These are phyloP conservation scores for Stomatorhinus walkeri DNA, from an alignment of 2,797 vertebrate species.

Conservation along the genomic window DNA sequence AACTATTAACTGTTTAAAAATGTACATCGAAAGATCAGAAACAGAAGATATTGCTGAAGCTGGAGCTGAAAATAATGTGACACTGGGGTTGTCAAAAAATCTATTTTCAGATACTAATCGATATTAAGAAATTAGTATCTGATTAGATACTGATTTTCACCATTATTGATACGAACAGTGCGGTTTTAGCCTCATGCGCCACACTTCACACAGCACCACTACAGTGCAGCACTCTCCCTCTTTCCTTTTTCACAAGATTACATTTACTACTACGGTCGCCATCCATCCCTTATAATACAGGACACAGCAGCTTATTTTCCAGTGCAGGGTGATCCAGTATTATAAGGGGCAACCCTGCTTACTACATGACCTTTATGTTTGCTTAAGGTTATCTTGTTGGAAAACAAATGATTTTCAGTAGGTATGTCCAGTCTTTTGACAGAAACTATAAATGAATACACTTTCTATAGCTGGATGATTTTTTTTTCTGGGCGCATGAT, in stretches of 20 bases:
- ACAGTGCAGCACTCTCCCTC: background rate
- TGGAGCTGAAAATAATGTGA: too few species aligned
- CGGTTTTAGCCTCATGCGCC: background rate
- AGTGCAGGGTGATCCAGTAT: background rate
- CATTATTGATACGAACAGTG: background rate
- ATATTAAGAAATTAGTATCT: too few species aligned
- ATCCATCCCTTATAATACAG: background rate
- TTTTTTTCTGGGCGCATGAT: background rate
- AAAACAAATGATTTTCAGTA: background rate
- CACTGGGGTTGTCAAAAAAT: too few species aligned
- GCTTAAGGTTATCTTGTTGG: background rate
- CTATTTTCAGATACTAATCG: too few species aligned
- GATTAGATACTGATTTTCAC: too few species aligned
- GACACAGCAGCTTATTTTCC: background rate
- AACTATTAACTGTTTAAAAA: too few species aligned
- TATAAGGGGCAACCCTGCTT: background rate
- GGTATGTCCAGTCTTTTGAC: background rate
- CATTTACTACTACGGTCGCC: background rate
- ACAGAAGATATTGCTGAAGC: too few species aligned
- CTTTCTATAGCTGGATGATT: background rate
- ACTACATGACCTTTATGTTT: background rate
- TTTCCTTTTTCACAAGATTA: background rate
- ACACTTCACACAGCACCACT: too few species aligned
- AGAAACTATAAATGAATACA: background rate
- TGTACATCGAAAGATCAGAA: too few species aligned